A percentile compares a stretch with the other conserved stretches of the same genome.
These are phyloP conservation scores for Calosoma granatense DNA, from an alignment of 1,140 invertebrate species.

Conservation along the genomic window DNA sequence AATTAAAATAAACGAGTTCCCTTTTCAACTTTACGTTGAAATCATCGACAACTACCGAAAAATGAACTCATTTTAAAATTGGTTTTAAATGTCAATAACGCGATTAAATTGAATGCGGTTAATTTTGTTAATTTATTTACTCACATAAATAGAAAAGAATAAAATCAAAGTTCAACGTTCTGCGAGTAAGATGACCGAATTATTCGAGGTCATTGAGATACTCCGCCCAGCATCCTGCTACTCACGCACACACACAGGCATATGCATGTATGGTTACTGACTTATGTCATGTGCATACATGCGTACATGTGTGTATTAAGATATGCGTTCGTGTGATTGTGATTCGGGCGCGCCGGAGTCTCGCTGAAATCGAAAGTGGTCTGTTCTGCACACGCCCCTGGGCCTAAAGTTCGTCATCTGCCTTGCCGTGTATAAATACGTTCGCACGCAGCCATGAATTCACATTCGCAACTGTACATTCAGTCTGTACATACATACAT, in stretches of 20 bases:
- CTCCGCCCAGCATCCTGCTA: conserved; percentile 14
- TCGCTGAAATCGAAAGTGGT: background rate
- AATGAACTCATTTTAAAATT: no score
- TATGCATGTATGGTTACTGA: no score
- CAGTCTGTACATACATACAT: no score
- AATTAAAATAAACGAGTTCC: no score
- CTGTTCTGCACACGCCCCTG: background rate
- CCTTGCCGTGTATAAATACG: background rate
- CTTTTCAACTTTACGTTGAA: no score
- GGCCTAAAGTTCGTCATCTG: background rate
- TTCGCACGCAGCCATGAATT: background rate
- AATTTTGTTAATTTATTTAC: no score
- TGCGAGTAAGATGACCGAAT: background rate
- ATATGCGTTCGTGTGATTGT: no score
- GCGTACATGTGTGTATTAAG: no score
- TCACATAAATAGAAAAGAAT: no score
- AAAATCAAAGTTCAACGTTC: background rate
- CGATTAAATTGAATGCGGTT: background rate
- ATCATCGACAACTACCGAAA: no score
- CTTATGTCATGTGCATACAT: no score
- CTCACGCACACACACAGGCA: conserved; percentile 20
- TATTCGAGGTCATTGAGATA: background rate
- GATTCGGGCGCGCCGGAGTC: no score
- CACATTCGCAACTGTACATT: background rate
- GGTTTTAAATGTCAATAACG: background rate